Evolutionary conservation across 2,797 vertebrate genomes (phyloP).

Genomic region (Pelodytes ibericus): DNA sequence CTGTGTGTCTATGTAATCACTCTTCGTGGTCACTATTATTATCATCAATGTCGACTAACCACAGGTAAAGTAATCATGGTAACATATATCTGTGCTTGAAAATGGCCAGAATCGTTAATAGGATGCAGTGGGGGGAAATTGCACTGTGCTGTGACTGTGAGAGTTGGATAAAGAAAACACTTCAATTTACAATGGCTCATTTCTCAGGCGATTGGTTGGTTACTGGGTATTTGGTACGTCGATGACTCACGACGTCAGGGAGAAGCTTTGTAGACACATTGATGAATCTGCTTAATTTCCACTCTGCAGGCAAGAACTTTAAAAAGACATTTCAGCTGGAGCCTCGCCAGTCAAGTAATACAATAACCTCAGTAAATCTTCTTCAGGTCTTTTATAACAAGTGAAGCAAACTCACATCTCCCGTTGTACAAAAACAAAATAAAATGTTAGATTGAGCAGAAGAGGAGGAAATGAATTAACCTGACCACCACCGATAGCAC

Average conservation of each 20-base stretch:
- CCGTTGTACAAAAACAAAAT: constrained; percentile 45
- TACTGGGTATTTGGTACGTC: constrained; percentile 36
- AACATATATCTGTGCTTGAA: constrained; percentile 30
- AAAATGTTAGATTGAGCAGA: constrained; percentile 25
- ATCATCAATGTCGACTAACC: constrained; percentile 17
- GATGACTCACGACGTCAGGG: constrained; percentile 47
- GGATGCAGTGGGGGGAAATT: constrained; percentile 34
- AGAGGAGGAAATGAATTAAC: constrained; percentile 25
- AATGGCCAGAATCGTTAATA: constrained; percentile 32
- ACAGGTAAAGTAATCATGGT: constrained; percentile 32
- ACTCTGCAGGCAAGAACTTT: constrained; percentile 57
- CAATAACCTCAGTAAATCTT: constrained; percentile 56
- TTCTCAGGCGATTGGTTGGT: constrained; percentile 51
- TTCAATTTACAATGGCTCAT: constrained; percentile 54
- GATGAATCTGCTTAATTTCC: constrained; percentile 57
- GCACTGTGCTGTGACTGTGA: constrained; percentile 26
- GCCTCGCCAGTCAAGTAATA: constrained; percentile 52
- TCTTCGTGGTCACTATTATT: constrained; percentile 18
- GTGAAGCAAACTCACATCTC: constrained; percentile 27
- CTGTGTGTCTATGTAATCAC: constrained; percentile 3
- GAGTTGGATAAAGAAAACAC: constrained; percentile 45
- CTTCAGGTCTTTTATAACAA: constrained; percentile 45
- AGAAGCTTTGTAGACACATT: constrained; percentile 52
- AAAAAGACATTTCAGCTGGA: constrained; percentile 57
- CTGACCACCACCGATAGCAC: constrained; percentile 4